Percentiles rank a stretch among this genome's conserved stretches.
These are phyloP conservation scores for Corapipo altera DNA, from an alignment of 2,113 vertebrate species.

Conservation along the genomic window DNA sequence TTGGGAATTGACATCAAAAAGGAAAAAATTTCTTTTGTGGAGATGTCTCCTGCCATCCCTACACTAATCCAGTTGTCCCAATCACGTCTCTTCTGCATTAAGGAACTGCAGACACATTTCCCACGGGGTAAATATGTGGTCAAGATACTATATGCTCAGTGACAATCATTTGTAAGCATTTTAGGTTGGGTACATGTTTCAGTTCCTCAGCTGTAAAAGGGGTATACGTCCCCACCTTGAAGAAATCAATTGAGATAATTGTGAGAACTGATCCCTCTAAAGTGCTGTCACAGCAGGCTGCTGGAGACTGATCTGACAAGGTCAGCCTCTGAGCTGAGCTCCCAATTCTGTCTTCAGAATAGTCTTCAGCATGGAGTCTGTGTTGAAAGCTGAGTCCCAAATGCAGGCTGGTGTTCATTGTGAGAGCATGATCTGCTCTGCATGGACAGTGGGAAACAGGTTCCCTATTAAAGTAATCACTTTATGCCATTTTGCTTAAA, in stretches of 20 bases:
- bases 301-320: not conserved
- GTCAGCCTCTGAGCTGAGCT: not conserved
- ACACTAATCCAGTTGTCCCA: not conserved
- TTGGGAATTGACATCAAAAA: not conserved
- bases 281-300: not conserved
- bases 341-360: not conserved
- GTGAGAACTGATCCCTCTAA: not conserved
- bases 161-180: not conserved
- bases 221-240: too few species aligned
- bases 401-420: accelerated
- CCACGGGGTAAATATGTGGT: not conserved
- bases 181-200: not conserved
- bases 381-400: not conserved
- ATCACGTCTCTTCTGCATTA: not conserved
- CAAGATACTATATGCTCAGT: accelerated
- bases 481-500: not conserved
- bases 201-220: not conserved
- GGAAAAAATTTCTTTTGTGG: not conserved
- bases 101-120: not conserved
- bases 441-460: accelerated
- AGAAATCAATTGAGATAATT: not conserved
- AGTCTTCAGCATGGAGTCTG: not conserved
- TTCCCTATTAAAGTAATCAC: not conserved
- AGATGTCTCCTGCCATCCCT: not conserved
- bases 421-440: not conserved